A percentile compares a stretch with the other conserved stretches of the same genome.
Conservation (phyloP, 1,140 invertebrate species). For the Cotesia typhae region DNA sequence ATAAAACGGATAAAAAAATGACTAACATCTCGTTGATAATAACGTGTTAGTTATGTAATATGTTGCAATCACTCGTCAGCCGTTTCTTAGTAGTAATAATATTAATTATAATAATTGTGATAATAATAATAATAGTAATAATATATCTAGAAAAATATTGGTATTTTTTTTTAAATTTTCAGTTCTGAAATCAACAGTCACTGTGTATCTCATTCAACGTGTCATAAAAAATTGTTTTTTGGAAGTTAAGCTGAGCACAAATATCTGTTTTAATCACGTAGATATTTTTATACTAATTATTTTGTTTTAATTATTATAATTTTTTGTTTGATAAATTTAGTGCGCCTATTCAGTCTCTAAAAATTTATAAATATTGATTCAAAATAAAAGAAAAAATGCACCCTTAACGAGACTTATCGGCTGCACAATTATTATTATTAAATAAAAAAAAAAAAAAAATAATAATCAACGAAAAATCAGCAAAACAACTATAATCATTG, state of each 20-base stretch:
- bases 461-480: no score
- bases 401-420: conserved; percentile 2
- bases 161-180: conserved; percentile 25
- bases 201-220: conserved; percentile 39
- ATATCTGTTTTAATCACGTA: conserved; percentile 29
- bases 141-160: conserved; percentile 43
- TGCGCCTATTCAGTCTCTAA: background rate
- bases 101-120: no score
- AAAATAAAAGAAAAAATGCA: conserved; percentile 6
- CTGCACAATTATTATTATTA: background rate
- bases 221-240: conserved; percentile 35
- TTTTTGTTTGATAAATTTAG: conserved; percentile 3
- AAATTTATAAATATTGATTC: conserved; percentile 1
- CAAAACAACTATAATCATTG: no score
- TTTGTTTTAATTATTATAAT: conserved; percentile 3
- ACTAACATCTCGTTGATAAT: conserved; percentile 72
- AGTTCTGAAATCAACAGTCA: conserved; percentile 41
- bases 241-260: conserved; percentile 34
- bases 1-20: conserved; percentile 20
- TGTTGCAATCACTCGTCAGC: conserved; percentile 28
- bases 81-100: conserved; percentile 23
- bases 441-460: background rate
- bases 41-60: conserved; percentile 26
- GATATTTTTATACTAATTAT: conserved; percentile 13
- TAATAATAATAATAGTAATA: conserved; percentile 7